phyloP scores from a whole-genome alignment of 1,140 invertebrate genomes.

The Sinella curviseta region DNA sequence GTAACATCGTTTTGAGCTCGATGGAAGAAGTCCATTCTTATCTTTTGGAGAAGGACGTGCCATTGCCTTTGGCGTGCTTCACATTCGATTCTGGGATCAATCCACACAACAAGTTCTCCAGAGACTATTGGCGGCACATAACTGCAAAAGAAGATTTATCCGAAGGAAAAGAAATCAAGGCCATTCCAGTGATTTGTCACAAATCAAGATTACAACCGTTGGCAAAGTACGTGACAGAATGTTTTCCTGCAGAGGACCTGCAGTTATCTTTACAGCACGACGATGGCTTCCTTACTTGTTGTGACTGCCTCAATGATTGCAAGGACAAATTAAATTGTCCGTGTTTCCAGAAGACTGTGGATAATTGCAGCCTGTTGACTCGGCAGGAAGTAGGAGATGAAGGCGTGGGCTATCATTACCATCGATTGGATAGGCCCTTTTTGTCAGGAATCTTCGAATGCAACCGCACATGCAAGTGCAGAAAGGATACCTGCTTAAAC shows the following conservation, averaged over 20 bases:
- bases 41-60: too few species aligned
- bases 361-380: slow-evolving; percentile 59
- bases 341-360: slow-evolving; percentile 85
- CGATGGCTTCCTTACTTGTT: neutral
- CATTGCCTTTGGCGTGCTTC: too few species aligned
- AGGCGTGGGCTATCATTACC: slow-evolving; percentile 76
- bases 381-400: slow-evolving; percentile 50
- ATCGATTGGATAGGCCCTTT: slow-evolving; percentile 71
- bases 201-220: neutral
- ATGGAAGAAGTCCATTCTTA: too few species aligned
- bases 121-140: neutral
- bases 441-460: slow-evolving; percentile 93
- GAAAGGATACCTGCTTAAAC: slow-evolving; percentile 75
- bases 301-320: neutral
- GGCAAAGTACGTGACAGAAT: neutral
- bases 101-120: too few species aligned
- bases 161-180: neutral
- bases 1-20: too few species aligned
- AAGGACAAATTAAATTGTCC: slow-evolving; percentile 82
- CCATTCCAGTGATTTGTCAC: neutral
- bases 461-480: slow-evolving; percentile 81
- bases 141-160: too few species aligned
- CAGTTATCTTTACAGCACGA: neutral
- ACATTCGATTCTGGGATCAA: too few species aligned
- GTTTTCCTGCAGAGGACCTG: neutral